These are phyloP conservation scores for Apodemia zela DNA, from an alignment of 2,888 invertebrate genomes.

Conservation along the genomic window DNA sequence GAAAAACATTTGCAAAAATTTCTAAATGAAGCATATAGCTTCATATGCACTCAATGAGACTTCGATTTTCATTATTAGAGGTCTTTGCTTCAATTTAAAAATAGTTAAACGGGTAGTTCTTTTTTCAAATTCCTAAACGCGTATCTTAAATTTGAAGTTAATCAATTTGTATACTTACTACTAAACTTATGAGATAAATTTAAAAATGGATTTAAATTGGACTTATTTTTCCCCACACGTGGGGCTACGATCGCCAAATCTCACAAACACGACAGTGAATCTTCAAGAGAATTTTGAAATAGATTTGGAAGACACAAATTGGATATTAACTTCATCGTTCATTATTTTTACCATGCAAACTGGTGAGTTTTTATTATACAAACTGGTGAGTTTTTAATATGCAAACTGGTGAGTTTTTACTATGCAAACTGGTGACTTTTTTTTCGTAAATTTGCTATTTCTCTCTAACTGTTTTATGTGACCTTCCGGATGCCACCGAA, in stretches of 20 bases:
- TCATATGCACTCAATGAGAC: too few species aligned
- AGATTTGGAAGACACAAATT: slow-evolving; percentile 91
- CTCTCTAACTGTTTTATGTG: too few species aligned
- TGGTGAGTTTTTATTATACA: slow-evolving; percentile 82
- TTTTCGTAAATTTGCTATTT: too few species aligned
- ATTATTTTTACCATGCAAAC: slow-evolving; percentile 97
- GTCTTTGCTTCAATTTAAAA: neutral
- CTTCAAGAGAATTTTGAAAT: slow-evolving; percentile 84
- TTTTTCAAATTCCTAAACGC: neutral
- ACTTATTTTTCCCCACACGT: slow-evolving; percentile 41
- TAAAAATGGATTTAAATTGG: slow-evolving; percentile 58
- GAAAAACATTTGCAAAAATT: neutral
- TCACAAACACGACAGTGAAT: slow-evolving; percentile 59
- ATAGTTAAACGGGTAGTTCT: neutral
- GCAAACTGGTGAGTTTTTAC: slow-evolving; percentile 89
- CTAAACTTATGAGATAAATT: neutral
- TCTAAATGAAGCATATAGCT: too few species aligned
- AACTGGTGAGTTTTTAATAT: slow-evolving; percentile 96
- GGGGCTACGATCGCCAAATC: slow-evolving; percentile 57
- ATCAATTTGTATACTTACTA: neutral
- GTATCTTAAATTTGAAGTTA: neutral
- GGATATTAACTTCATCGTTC: slow-evolving; percentile 93
- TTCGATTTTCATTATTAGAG: too few species aligned
- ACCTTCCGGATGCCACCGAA: too few species aligned
- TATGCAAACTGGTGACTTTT: too few species aligned